Evolutionary conservation across 2,113 vertebrate genomes (phyloP), one percentile per base, ranked within the genome.

Genomic region (western clawed frog (Xenopus tropicalis)): DNA sequence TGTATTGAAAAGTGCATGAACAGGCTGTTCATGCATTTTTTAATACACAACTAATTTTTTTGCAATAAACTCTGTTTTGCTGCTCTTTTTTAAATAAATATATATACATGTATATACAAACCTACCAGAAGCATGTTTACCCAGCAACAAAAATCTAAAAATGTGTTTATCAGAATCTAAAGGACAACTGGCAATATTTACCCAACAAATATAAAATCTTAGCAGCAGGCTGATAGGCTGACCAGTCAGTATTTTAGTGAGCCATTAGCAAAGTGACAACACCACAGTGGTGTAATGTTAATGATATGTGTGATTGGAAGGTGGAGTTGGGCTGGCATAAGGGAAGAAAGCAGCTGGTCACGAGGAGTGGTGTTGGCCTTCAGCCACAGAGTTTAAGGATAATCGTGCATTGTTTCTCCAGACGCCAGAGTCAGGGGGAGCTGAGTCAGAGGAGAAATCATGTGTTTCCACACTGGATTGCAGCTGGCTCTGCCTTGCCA

Each of bases 371-470:
- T 10, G 11, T 46, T 9, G 61, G 24, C 1, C 24, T 52, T 19
- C 4, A 24, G 25, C 7, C 24, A 52, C 1, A 48, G 11, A 11
- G 43, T 20, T 20, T 5, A 46, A 57, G 71, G 52, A 58, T 46
- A 22, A 29, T 16, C 3, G 10, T 23, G 61, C 23, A 61, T 61
- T 67, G 71, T 74, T 58, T 44, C 43, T 57, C n/a, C 12, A 48
- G 46, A 48, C 46, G 14, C 21, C 57, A 59, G 22, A 59, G 29
- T 58, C 37, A 46, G 19, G 37, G 25, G 11, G 37, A 72, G 61
- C 71, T 72, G 54, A 54, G 57, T n/a, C 73, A 43, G 17, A n/a
- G 67, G 19, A 24, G 12, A 37, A 56, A 66, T 42, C 63, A 24
- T 22, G 13, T 25, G 72, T 37, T 58, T 61, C 52, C 5, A n/a